These are phyloP conservation scores for Gymnoscopelus microlampas DNA, from an alignment of 2,797 vertebrate species.

Conservation along the genomic window DNA sequence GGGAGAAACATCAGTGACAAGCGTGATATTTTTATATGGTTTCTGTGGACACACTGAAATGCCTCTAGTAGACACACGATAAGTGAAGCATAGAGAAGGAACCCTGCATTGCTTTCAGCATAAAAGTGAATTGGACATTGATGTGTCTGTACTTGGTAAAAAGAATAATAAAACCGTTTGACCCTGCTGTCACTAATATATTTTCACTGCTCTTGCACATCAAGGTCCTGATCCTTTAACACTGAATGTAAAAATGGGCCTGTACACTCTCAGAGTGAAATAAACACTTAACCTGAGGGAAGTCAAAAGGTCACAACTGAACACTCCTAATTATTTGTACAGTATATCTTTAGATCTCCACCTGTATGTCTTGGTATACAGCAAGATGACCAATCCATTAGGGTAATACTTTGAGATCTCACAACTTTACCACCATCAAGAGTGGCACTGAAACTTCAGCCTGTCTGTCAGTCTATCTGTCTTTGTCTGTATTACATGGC, in stretches of 20 bases:
- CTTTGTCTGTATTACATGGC: conserved; percentile 43
- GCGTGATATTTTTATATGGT: conserved; percentile 11
- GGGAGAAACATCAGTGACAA: not conserved
- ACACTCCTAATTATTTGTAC: conserved; percentile 4
- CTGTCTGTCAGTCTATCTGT: conserved; percentile 2
- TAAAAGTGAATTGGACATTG: too few species aligned
- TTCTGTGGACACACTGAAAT: too few species aligned
- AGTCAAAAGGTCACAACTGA: conserved; percentile 5
- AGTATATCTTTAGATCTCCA: conserved; percentile 17
- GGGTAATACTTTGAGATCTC: not conserved
- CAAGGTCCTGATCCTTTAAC: too few species aligned
- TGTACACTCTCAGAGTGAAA: not conserved
- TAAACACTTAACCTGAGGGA: not conserved
- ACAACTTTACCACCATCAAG: not conserved
- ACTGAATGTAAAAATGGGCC: too few species aligned
- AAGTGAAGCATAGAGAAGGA: too few species aligned
- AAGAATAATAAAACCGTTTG: too few species aligned
- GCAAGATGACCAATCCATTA: conserved; percentile 8
- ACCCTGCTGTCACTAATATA: too few species aligned
- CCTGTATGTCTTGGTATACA: conserved; percentile 1
- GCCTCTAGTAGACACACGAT: too few species aligned
- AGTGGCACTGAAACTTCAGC: not conserved
- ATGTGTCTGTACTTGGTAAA: too few species aligned
- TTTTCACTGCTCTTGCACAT: too few species aligned
- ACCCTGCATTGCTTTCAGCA: too few species aligned